Evolutionary conservation across 2,797 vertebrate species (phyloP), one percentile per base, ranked within the genome.

Genomic region (Lepilemur ruficaudatus): DNA sequence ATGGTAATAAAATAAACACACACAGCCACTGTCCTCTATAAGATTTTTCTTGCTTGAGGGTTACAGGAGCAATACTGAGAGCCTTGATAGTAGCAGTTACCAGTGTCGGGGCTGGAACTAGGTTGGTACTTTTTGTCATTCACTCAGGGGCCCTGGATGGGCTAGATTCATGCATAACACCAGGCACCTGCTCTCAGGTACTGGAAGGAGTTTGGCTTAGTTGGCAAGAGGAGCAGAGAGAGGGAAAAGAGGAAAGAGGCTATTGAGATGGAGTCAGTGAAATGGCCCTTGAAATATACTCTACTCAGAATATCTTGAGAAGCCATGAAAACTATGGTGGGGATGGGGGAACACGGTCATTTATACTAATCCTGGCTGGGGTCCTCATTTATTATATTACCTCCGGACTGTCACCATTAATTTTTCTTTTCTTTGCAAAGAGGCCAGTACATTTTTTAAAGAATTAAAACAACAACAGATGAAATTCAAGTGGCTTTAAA

Each of bases 1-100:
- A 17, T 61, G 86, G 93, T 95, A 96, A 92, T 97, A 97, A 97
- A 97, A 97, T 97, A 97, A 97, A 93, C 93, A 97, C 96, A 96
- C 30, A n/a, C 73, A 65, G 95, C 91, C 96, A 94, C 94, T 97
- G 95, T 96, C 93, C 48, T 70, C 86, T 84, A 20, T 55, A 87
- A 81, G 87, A 55, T 48, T 86, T 96, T 95, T 81, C 86, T 96
- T 78, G 61, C 76, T 86, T 38, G 52, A 87, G 82, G 59, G 72
- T 73, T 91, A 43, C 25, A 93, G 75, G 91, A 55, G 52, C 72
- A 93, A 73, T 35, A 63, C 8, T 0, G 50, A 94, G 15, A 46
- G 63, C 14, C 57, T 89, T 59, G 38, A 78, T 85, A 83, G 93
- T 15, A 72, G 85, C 83, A 96, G 55, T 78, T 48, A 22, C 30